Conservation (phyloP, 2,888 invertebrate genomes). For the Ceramica pisi region DNA sequence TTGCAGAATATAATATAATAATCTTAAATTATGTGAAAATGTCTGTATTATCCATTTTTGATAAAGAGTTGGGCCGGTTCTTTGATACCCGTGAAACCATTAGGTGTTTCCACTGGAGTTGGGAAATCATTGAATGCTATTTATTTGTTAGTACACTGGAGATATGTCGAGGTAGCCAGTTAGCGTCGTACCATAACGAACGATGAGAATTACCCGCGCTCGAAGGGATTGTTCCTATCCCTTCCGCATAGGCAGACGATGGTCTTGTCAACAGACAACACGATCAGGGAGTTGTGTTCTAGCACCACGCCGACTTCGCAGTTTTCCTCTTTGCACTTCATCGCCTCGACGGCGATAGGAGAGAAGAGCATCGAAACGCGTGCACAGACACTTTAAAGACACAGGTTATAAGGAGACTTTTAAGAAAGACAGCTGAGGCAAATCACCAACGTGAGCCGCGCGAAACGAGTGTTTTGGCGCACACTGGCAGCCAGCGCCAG, state of each 20-base stretch:
- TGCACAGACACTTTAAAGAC: conserved; percentile 82
- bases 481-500: conserved; percentile 84
- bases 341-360: conserved; percentile 90
- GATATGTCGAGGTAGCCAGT: conserved; percentile 70
- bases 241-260: conserved; percentile 90
- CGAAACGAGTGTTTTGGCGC: conserved; percentile 85
- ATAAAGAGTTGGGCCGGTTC: conserved; percentile 19
- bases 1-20: conserved; percentile 32
- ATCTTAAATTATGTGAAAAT: conserved; percentile 13
- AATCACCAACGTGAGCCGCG: conserved; percentile 79
- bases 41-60: conserved; percentile 17
- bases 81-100: conserved; percentile 37
- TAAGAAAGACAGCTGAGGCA: conserved; percentile 72
- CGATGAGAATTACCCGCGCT: conserved; percentile 88
- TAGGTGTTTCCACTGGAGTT: conserved; percentile 52
- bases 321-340: conserved; percentile 91
- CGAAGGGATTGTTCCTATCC: conserved; percentile 87
- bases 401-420: conserved; percentile 68
- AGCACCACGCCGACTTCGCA: conserved; percentile 90
- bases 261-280: conserved; percentile 89
- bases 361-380: conserved; percentile 89
- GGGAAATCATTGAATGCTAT: conserved; percentile 55
- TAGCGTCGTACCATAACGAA: conserved; percentile 76
- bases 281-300: conserved; percentile 89
- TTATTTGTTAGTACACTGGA: conserved; percentile 66